Percentiles rank a stretch among this genome's conserved stretches.
phyloP scores from a whole-genome alignment of 2,797 vertebrate genomes.

The Lithobates pipiens region DNA sequence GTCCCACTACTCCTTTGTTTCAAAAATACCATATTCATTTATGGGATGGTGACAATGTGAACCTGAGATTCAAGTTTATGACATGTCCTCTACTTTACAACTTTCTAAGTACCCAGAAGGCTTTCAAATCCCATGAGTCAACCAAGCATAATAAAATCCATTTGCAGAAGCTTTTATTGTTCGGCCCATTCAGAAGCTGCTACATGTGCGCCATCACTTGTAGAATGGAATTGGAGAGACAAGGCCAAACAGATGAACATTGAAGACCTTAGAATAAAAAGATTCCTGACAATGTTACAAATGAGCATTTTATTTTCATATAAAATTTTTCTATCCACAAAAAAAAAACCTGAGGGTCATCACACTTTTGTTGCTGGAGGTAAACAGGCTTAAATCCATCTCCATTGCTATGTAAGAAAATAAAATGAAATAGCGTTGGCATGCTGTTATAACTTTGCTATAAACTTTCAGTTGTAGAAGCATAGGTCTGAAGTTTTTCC shows the following conservation, averaged over 20 bases:
- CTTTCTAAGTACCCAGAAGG: background rate
- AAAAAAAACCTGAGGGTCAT: slow-evolving; percentile 5
- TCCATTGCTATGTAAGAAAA: background rate
- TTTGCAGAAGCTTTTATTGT: slow-evolving; percentile 17
- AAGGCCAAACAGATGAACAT: slow-evolving; percentile 28
- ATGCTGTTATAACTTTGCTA: background rate
- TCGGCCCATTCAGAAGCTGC: background rate
- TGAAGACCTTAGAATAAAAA: background rate
- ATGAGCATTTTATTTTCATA: background rate
- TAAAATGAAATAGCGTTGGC: background rate
- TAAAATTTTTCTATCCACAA: background rate
- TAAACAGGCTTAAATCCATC: background rate
- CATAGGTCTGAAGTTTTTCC: too few species aligned
- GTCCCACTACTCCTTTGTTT: too few species aligned
- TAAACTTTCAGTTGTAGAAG: too few species aligned
- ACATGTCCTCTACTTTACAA: too few species aligned
- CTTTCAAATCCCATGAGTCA: slow-evolving; percentile 11
- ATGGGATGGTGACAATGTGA: too few species aligned
- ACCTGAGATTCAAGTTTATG: too few species aligned
- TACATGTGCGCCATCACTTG: background rate
- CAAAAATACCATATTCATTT: too few species aligned
- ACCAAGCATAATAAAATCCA: slow-evolving; percentile 1
- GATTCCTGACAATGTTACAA: background rate
- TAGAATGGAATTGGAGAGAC: slow-evolving; percentile 5
- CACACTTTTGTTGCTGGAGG: background rate